These are phyloP conservation scores for Danaus melanippus DNA, from an alignment of 1,140 invertebrate species.

Conservation along the genomic window DNA sequence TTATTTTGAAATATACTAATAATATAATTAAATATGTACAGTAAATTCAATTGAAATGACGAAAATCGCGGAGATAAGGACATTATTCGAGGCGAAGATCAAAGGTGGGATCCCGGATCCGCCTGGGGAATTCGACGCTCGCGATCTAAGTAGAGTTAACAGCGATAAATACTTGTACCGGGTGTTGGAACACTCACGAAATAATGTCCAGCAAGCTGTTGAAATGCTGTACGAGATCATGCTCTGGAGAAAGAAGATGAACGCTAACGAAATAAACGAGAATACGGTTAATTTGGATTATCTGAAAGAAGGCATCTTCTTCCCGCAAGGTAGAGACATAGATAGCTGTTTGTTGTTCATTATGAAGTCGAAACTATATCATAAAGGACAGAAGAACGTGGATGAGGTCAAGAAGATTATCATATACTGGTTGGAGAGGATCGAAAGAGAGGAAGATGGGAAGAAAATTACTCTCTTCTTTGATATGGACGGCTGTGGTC, in stretches of 20 bases:
- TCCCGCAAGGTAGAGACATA: slow-evolving; percentile 36
- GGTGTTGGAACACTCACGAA: slow-evolving; percentile 34
- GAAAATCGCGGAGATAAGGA: slow-evolving; percentile 30
- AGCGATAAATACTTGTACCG: slow-evolving; percentile 39
- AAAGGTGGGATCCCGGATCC: slow-evolving; percentile 27
- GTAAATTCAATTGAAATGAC: slow-evolving; percentile 16
- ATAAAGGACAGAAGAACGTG: slow-evolving; percentile 30
- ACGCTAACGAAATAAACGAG: slow-evolving; percentile 31
- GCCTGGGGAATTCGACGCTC: slow-evolving; percentile 27
- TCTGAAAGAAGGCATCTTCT: slow-evolving; percentile 33
- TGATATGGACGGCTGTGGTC: slow-evolving; percentile 36
- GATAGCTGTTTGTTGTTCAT: slow-evolving; percentile 41
- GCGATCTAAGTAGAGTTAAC: slow-evolving; percentile 32
- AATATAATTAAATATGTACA: no score
- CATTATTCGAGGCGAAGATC: slow-evolving; percentile 32
- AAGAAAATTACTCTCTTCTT: slow-evolving; percentile 40
- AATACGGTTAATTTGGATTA: slow-evolving; percentile 30
- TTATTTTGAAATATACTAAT: no score
- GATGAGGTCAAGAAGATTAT: slow-evolving; percentile 36
- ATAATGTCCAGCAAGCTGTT: slow-evolving; percentile 27
- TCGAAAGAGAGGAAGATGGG: slow-evolving; percentile 38
- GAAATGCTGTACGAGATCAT: slow-evolving; percentile 39
- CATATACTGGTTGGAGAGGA: slow-evolving; percentile 39
- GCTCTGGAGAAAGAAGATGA: slow-evolving; percentile 31
- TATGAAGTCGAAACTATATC: slow-evolving; percentile 34